A percentile compares a stretch with the other conserved stretches of the same genome.
phyloP scores from a whole-genome alignment of 2,113 vertebrate species.

The Blennius ocellaris region DNA sequence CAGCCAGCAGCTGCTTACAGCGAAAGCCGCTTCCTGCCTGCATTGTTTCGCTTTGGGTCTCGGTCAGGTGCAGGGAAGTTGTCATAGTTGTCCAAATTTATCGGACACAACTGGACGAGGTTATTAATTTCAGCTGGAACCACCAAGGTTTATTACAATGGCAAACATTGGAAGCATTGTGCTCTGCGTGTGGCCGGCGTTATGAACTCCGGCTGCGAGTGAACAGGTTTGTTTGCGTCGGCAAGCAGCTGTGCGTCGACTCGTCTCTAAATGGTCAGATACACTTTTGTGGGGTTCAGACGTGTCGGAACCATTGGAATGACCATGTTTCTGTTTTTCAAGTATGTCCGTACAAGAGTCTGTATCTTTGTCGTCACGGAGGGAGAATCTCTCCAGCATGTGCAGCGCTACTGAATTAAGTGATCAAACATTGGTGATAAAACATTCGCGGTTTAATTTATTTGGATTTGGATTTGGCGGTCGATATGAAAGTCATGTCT shows the following conservation, averaged over 20 bases:
- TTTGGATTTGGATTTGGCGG: no score
- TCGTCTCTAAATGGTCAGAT: constrained; percentile 9
- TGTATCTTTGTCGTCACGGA: no score
- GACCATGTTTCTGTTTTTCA: neutral
- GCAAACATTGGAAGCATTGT: constrained; percentile 21
- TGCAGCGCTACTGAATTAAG: no score
- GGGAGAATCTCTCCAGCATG: no score
- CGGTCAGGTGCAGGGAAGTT: constrained; percentile 37
- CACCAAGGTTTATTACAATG: constrained; percentile 15
- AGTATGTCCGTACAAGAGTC: neutral
- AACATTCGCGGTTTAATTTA: no score
- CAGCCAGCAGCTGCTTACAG: constrained; percentile 36
- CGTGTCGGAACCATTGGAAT: neutral
- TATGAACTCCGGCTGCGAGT: constrained; percentile 10
- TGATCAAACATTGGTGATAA: no score
- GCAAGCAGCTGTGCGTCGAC: constrained; percentile 1
- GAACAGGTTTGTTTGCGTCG: constrained; percentile 36
- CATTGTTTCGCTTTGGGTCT: constrained; percentile 49
- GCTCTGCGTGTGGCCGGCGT: constrained; percentile 1
- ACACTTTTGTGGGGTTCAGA: constrained; percentile 6
- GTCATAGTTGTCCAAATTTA: constrained; percentile 25
- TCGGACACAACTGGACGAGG: constrained; percentile 39
- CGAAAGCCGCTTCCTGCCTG: constrained; percentile 42
- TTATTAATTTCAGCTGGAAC: constrained; percentile 26
- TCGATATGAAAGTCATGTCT: no score